These are phyloP conservation scores for Pheosia tremula DNA, from an alignment of 2,888 invertebrate species.

Conservation along the genomic window DNA sequence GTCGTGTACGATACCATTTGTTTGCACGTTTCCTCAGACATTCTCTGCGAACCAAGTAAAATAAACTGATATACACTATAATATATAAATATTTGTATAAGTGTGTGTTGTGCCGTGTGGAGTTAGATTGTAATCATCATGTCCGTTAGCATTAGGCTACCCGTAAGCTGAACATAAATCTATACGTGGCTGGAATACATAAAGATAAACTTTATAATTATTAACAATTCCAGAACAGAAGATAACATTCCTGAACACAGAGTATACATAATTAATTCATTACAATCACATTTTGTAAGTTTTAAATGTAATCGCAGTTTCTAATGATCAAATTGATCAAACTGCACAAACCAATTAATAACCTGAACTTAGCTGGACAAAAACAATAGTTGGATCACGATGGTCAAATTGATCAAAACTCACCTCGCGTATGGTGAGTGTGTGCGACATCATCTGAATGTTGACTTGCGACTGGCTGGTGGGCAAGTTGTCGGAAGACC, in stretches of 20 bases:
- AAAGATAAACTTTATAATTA: not conserved
- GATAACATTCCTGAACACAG: not conserved
- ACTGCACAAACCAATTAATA: too few relatives aligned
- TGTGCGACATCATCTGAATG: constrained; percentile 97
- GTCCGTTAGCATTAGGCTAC: constrained; percentile 46
- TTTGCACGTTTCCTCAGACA: constrained; percentile 93
- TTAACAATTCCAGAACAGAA: not conserved
- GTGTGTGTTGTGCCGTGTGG: constrained; percentile 49
- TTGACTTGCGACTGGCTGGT: constrained; percentile 97
- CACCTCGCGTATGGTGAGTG: constrained; percentile 96
- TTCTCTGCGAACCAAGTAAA: constrained; percentile 90
- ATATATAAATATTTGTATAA: constrained; percentile 42
- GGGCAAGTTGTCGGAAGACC: constrained; percentile 95
- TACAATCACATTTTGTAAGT: not conserved
- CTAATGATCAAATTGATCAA: too few relatives aligned
- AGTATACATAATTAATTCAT: not conserved
- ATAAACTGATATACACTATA: constrained; percentile 69
- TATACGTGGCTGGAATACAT: constrained; percentile 15
- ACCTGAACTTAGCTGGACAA: not conserved
- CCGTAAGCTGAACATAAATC: constrained; percentile 40
- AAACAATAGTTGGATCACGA: constrained; percentile 2
- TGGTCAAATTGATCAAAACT: constrained; percentile 41
- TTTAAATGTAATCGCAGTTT: not conserved
- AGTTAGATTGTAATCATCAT: constrained; percentile 45
- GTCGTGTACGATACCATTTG: constrained; percentile 88